Evolutionary conservation across 2,888 invertebrate species (phyloP).

Genomic region (Caenorhabditis afra): DNA sequence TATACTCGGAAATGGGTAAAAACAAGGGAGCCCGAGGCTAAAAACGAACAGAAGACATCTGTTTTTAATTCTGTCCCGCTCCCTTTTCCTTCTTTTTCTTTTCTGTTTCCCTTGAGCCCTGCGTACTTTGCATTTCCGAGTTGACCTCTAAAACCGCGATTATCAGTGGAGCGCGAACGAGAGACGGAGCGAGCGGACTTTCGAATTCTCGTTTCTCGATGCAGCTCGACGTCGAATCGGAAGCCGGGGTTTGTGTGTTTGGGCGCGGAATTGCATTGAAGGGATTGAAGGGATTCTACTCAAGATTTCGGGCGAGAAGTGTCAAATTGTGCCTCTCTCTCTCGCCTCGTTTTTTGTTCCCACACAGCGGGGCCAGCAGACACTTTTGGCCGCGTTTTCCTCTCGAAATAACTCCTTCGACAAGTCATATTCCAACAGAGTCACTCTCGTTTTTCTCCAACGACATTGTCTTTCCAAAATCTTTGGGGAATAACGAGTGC

Average conservation of each 20-base stretch:
- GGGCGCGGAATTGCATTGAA: slow-evolving; percentile 9
- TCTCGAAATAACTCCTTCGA: slow-evolving; percentile 50
- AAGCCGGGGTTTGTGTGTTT: slow-evolving; percentile 6
- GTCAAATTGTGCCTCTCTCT: slow-evolving; percentile 41
- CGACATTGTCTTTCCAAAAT: slow-evolving; percentile 39
- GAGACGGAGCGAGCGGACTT: neutral
- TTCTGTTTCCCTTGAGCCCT: neutral
- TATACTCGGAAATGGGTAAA: slow-evolving; percentile 20
- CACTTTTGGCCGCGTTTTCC: slow-evolving; percentile 4
- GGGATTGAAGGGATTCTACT: neutral
- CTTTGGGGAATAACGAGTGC: slow-evolving; percentile 50
- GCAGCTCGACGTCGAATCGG: slow-evolving; percentile 11
- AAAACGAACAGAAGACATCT: slow-evolving; percentile 17
- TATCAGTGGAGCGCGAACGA: slow-evolving; percentile 34
- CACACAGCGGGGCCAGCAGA: neutral
- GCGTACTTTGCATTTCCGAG: slow-evolving; percentile 9
- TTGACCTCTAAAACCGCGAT: slow-evolving; percentile 41
- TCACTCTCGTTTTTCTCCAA: neutral
- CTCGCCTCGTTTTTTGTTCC: slow-evolving; percentile 16
- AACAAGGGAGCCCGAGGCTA: slow-evolving; percentile 11
- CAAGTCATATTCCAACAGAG: slow-evolving; percentile 28
- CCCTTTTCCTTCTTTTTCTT: neutral
- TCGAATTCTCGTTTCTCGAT: neutral
- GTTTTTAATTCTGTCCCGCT: slow-evolving; percentile 22
- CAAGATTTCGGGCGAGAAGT: slow-evolving; percentile 18